Evolutionary conservation across 2,113 vertebrate species (phyloP).

Genomic region (Tilapia sparmanii): DNA sequence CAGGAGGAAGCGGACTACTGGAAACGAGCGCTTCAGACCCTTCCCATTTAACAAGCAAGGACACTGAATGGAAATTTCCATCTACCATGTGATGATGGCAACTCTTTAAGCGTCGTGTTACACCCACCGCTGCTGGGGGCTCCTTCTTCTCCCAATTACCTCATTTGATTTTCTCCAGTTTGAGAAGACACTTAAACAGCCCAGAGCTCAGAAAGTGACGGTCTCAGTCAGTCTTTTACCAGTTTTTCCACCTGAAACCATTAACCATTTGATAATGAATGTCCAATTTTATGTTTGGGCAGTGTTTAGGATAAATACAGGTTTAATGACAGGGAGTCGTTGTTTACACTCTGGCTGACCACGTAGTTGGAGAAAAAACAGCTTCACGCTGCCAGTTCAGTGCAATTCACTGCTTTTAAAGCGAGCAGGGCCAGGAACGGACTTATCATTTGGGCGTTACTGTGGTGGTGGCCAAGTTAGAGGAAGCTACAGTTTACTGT

Average conservation of each 20-base stretch:
- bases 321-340: background rate
- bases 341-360: conserved; percentile 38
- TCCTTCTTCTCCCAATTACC: background rate
- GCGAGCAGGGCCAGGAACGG: background rate
- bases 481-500: background rate
- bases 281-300: background rate
- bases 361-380: background rate
- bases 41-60: conserved; percentile 59
- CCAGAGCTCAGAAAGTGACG: background rate
- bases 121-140: conserved; percentile 33
- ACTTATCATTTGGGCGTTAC: background rate
- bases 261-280: background rate
- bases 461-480: background rate
- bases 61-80: conserved; percentile 74
- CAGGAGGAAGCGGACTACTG: conserved; percentile 41
- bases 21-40: conserved; percentile 36
- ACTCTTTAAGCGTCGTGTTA: conserved; percentile 56
- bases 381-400: background rate
- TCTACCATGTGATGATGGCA: conserved; percentile 66
- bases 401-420: background rate
- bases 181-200: background rate
- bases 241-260: background rate
- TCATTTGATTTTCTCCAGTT: background rate
- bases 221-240: background rate
- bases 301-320: background rate